Evolutionary conservation across 2,113 vertebrate genomes (phyloP), one percentile per base, ranked within the genome.

Genomic region (Lepidothrix coronata): DNA sequence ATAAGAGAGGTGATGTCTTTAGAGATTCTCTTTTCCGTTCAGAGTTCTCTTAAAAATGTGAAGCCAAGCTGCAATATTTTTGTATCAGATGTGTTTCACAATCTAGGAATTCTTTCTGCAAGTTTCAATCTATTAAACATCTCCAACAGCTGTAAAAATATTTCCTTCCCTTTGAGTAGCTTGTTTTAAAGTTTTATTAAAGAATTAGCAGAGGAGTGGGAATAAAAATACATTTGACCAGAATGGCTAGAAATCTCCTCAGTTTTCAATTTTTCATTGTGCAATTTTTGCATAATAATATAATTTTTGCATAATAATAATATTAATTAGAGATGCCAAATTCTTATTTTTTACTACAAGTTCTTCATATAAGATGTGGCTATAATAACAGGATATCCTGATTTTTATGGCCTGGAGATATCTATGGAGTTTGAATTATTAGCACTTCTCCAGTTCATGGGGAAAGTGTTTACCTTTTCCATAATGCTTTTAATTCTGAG

Each of bases 131-230:
- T 70, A 66, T 85, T 79, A 74, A 62, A 68, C 1, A 55, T 48
- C 46, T 80, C n/a, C 70, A 66, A 31, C 3, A 81, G 5, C 22
- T 71, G n/a, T 91, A 74, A 96, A 81, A 95, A 79, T 55, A 24
- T 87, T 59, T 91, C 14, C 12, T 89, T 58, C 12, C 1, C 58
- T 87, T 88, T 85, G 12, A 20, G 22, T 46, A 87, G 11, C 18
- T 86, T 65, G 6, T 37, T 93, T 89, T 39, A 85, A 88, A 76
- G 17, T 43, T 94, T 84, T 96, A 88, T 95, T 95, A 67, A 94
- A 76, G 14, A 7, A 65, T 52, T 85, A 74, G 9, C 44, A 39
- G 37, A 66, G 79, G 51, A 70, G 14, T 41, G 1, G 3, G 20
- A 52, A 39, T 24, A 74, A 57, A 73, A 63, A n/a, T 54, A 33